Evolutionary conservation across 2,113 vertebrate genomes (phyloP), one percentile per base, ranked within the genome.

Genomic region (Hyperopisus bebe): DNA sequence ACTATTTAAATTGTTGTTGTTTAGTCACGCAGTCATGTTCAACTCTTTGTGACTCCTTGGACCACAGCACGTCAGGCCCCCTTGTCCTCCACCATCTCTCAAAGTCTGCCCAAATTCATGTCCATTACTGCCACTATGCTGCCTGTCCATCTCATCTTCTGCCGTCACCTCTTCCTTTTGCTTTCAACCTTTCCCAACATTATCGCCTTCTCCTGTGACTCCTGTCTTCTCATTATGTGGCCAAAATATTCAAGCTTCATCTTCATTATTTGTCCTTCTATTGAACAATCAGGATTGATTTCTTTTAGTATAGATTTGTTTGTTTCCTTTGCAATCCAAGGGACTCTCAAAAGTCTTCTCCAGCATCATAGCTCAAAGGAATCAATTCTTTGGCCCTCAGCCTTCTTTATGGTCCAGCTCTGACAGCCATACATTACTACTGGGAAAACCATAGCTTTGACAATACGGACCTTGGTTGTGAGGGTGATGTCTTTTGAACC

Each of bases 341-440:
- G 15, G 24, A 53, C 31, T 48, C 50, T 47, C 0, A 89, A 83
- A 24, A 48, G 48, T 21, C 27, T 86, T 86, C 84, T 58, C 21
- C 53, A 58, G 47, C 31, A 82, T 10, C 47, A 48, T 48, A 48
- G 47, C 47, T 48, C 47, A 48, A 48, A 48, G 47, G 47, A 48
- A 48, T 89, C 11, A 21, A 83, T 53, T 82, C 80, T 80, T 51
- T 13, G 46, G 31, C n/a, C n/a, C 42, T 39, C 74, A 42, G 13
- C n/a, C 47, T 89, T 89, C 11, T 15, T 89, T 2, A 82, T 89
- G 17, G 70, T 89, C 88, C 70, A 80, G 21, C 70, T 89, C 27
- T 89, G 1, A 21, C 47, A 82, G n/a, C 88, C 27, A 82, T 80
- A 82, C n/a, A 51, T 89, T 31, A 77, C 66, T 80, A 89, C 88